Conservation (phyloP, 1,140 invertebrate genomes). For the Drosophila nebulosa region DNA sequence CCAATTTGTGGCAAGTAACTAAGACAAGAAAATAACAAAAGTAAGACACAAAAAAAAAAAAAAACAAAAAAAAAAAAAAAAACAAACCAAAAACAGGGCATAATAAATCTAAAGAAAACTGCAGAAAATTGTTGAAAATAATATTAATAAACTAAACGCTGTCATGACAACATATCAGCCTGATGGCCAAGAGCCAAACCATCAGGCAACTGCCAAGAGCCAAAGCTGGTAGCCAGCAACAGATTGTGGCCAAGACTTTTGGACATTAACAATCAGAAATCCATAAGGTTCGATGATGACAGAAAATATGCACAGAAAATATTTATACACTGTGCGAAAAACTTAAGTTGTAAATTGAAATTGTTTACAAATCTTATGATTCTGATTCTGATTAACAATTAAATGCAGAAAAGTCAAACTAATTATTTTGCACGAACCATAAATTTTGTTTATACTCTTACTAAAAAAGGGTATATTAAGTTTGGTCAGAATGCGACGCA, state of each 20-base stretch:
- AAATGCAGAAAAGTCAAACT: too few relatives aligned
- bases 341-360: too few relatives aligned
- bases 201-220: background rate
- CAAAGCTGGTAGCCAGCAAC: background rate
- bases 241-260: constrained; percentile 29
- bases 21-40: constrained; percentile 13
- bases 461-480: too few relatives aligned
- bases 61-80: background rate
- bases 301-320: background rate
- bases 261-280: constrained; percentile 52
- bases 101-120: background rate
- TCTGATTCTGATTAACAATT: too few relatives aligned
- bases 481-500: too few relatives aligned
- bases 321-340: background rate
- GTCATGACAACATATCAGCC: constrained; percentile 30
- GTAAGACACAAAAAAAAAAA: background rate
- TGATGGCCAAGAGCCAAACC: too few relatives aligned
- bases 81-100: background rate
- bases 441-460: too few relatives aligned
- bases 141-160: constrained; percentile 55
- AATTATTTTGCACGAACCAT: too few relatives aligned
- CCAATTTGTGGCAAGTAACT: constrained; percentile 44
- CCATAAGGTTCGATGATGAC: constrained; percentile 10
- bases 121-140: constrained; percentile 20
- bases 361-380: too few relatives aligned